Evolutionary conservation across 2,113 vertebrate species (phyloP).

Genomic region (Aspidoscelis tigris): DNA sequence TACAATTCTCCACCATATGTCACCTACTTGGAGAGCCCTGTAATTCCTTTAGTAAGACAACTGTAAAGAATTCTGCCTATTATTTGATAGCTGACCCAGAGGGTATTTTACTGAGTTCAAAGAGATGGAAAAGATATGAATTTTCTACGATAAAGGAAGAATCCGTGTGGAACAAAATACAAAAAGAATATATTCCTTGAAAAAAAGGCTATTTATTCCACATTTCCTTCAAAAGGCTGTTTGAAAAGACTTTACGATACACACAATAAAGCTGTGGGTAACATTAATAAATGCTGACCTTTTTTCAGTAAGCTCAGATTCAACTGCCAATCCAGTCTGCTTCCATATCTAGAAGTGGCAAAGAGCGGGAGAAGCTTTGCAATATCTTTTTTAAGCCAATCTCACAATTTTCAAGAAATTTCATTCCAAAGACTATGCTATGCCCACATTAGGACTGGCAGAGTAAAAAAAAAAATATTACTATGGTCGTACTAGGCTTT

Average conservation of each 20-base stretch:
- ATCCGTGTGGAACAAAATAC: slow-evolving; percentile 19
- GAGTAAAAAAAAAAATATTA: no score
- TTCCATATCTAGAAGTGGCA: no score
- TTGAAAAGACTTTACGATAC: neutral
- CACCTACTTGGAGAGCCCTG: slow-evolving; percentile 44
- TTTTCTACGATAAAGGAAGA: slow-evolving; percentile 12
- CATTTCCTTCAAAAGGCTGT: slow-evolving; percentile 31
- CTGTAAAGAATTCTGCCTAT: slow-evolving; percentile 44
- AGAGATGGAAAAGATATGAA: slow-evolving; percentile 54
- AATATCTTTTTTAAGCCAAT: no score
- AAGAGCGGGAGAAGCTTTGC: no score
- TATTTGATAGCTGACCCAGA: slow-evolving; percentile 54
- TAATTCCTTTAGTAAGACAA: slow-evolving; percentile 60
- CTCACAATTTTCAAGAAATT: no score
- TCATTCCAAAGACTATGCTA: no score
- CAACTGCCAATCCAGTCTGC: no score
- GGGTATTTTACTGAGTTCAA: slow-evolving; percentile 61
- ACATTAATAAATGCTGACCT: neutral
- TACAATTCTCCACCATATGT: slow-evolving; percentile 56
- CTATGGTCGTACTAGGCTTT: no score
- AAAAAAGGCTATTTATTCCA: slow-evolving; percentile 27
- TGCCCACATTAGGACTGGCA: no score
- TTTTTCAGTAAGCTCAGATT: neutral
- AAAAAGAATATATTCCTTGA: slow-evolving; percentile 21
- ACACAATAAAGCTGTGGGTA: neutral